A percentile compares a stretch with the other conserved stretches of the same genome.
phyloP scores from a whole-genome alignment of 2,888 invertebrate genomes.

The Meghimatium bilineatum region DNA sequence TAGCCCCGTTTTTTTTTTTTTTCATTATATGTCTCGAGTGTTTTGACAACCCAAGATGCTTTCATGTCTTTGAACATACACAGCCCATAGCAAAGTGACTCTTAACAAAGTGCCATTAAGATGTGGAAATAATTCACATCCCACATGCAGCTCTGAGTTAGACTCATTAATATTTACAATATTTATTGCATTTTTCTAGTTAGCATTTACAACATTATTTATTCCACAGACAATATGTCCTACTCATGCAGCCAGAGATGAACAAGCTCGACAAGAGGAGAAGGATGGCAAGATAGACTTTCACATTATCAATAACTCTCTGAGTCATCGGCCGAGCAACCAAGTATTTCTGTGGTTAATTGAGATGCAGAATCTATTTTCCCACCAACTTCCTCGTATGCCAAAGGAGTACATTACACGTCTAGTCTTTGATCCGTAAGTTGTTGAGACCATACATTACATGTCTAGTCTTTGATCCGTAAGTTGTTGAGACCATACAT shows the following conservation, averaged over 20 bases:
- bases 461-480: too few species aligned
- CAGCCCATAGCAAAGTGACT: too few species aligned
- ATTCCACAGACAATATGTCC: constrained; percentile 56
- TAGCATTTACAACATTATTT: neutral
- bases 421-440: constrained; percentile 88
- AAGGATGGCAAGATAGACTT: constrained; percentile 92
- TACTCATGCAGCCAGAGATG: constrained; percentile 86
- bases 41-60: too few species aligned
- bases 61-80: too few species aligned
- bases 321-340: constrained; percentile 86
- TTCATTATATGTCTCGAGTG: too few species aligned
- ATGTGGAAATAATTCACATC: too few species aligned
- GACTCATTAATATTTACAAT: neutral
- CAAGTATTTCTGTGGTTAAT: constrained; percentile 96
- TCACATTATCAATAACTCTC: constrained; percentile 94
- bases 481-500: too few species aligned
- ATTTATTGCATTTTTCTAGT: neutral
- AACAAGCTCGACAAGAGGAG: constrained; percentile 93
- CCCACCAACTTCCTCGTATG: constrained; percentile 96
- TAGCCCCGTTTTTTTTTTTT: too few species aligned
- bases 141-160: too few species aligned
- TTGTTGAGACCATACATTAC: constrained; percentile 37
- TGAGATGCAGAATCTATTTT: constrained; percentile 94
- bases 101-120: too few species aligned
- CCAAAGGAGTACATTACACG: constrained; percentile 97